Percentiles rank a stretch among this genome's conserved stretches.
phyloP scores from a whole-genome alignment of 2,888 invertebrate species.

The Congeria kusceri region DNA sequence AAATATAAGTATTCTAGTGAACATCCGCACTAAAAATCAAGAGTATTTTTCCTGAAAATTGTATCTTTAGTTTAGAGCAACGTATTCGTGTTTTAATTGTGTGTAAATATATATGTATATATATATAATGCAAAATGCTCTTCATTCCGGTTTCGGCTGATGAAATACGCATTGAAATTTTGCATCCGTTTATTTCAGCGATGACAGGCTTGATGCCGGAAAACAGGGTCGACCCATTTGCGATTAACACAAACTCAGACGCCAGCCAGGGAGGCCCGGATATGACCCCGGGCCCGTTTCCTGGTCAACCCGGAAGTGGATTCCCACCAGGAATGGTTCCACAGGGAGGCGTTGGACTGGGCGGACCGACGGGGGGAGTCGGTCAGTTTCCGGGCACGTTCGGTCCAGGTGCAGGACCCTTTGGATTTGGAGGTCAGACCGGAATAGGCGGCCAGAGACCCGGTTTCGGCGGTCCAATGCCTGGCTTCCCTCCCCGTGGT shows the following conservation, averaged over 20 bases:
- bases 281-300: neutral
- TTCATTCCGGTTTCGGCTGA: no score
- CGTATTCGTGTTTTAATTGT: no score
- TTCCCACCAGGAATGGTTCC: neutral
- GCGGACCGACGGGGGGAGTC: neutral
- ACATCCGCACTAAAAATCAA: no score
- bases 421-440: neutral
- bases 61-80: no score
- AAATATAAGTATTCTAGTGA: no score
- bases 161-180: neutral
- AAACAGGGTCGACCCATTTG: slow-evolving; percentile 29
- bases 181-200: slow-evolving; percentile 26
- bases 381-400: neutral
- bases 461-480: no score
- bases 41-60: no score
- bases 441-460: neutral
- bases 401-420: neutral
- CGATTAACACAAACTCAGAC: slow-evolving; percentile 10
- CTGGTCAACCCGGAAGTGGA: slow-evolving; percentile 3
- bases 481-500: neutral
- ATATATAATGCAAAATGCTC: no score
- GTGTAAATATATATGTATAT: no score
- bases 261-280: neutral
- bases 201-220: slow-evolving; percentile 45
- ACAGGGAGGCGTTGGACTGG: neutral